Base-by-base conservation (phyloP, 1,140 invertebrate species). In the Cheumatopsyche charites region DNA sequence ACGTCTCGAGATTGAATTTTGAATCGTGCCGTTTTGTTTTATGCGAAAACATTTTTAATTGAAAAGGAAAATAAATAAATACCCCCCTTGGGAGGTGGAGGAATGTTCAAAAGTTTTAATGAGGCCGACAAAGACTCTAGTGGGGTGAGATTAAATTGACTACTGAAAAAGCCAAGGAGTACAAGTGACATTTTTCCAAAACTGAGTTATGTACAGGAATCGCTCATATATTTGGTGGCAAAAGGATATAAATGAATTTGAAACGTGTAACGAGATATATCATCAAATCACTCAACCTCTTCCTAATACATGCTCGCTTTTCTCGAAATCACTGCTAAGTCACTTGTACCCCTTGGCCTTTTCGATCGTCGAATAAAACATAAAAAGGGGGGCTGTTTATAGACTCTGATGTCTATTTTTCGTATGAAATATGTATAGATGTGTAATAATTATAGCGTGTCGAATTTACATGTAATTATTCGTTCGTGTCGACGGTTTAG, bases 81-180 rank as follows among this genome's bases (percentile, higher is more conserved):
- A 52, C 47, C n/a, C n/a, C n/a, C n/a, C 15, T 17, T 21, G 25
- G 55, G 2, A 23, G 13, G 19, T 4, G 6, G 49, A 58, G 23
- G 55, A 69, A 70, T 49, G 68, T 71, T 73, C 67, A 47, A 74
- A 74, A 74, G 62, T 74, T 74, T 74, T 74, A 74, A 74, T 74
- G 73, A 71, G 73, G 41, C 15, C 17, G 29, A 36, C 29, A 9
- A 3, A 7, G 42, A 9, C 42, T 43, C 7, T n/a, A 13, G 45
- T 2, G 13, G 45, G 45, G 13, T 49, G 45, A 13, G 45, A 43
- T n/a, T 43, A 7, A 21, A n/a, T n/a, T n/a, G n/a, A n/a, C n/a
- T 55, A 55, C 52, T 9, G 61, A 52, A 49, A 26, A 45, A 61
- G 62, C n/a, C 42, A n/a, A n/a, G n/a, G n/a, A n/a, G n/a, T n/a